Conservation (phyloP, 2,888 invertebrate species). For the Listrodromus nycthemerus region DNA sequence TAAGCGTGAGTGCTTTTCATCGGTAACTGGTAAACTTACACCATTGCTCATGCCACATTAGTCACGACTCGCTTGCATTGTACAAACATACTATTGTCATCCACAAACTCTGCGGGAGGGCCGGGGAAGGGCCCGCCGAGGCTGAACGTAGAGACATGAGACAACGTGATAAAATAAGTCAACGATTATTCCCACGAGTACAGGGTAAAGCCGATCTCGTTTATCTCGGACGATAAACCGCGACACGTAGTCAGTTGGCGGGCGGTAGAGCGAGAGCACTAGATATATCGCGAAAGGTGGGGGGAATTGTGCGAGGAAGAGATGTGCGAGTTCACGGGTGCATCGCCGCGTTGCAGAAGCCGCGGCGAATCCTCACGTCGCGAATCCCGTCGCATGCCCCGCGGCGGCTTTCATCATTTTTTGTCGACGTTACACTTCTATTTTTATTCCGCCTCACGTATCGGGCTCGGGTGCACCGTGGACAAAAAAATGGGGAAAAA, state of each 20-base stretch:
- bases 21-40: not conserved
- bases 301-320: conserved; percentile 28
- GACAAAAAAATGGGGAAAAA: conserved; percentile 30
- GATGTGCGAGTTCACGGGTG: conserved; percentile 2
- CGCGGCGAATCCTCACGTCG: conserved; percentile 62
- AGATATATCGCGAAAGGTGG: conserved; percentile 23
- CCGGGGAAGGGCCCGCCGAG: not conserved
- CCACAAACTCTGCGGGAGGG: no score
- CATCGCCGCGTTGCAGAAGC: conserved; percentile 51
- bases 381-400: conserved; percentile 76
- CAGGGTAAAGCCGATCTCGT: conserved; percentile 43
- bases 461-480: conserved; percentile 67
- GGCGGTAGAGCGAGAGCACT: conserved; percentile 29
- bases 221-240: conserved; percentile 55
- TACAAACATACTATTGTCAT: conserved; percentile 9
- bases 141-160: not conserved
- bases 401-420: conserved; percentile 79
- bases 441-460: conserved; percentile 81
- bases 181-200: conserved; percentile 29
- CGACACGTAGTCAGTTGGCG: conserved; percentile 37
- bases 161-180: conserved; percentile 32
- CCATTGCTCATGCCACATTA: not conserved
- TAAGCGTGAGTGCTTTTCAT: conserved; percentile 1
- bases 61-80: not conserved
- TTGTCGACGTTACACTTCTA: conserved; percentile 81